Evolutionary conservation across 2,113 vertebrate species (phyloP), one percentile per base, ranked within the genome.

Genomic region (Hymenochirus boettgeri): DNA sequence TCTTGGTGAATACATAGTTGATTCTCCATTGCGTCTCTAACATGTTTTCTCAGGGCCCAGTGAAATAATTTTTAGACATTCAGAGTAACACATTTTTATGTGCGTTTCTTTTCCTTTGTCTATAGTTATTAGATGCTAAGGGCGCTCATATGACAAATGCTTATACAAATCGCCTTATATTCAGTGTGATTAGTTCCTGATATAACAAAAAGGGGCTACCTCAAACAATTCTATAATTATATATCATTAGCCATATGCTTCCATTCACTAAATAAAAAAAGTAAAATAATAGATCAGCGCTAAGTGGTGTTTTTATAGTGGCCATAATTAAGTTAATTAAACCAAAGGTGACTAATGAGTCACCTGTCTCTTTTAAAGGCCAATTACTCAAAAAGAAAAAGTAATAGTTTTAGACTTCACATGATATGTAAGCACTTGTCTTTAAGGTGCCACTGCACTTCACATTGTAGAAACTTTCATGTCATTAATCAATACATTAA

Each of bases 181-280:
- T n/a, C n/a, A n/a, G n/a, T n/a, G n/a, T n/a, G n/a, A n/a, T n/a
- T n/a, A n/a, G n/a, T n/a, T n/a, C n/a, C n/a, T n/a, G n/a, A n/a
- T n/a, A n/a, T n/a, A n/a, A n/a, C n/a, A 26, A 5, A 24, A 52
- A 25, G 33, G 27, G 27, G 46, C 52, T 62, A 52, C 55, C 50
- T 53, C 24, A 25, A 35, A 19, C 48, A 62, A 39, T 62, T 62
- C 33, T 37, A 25, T 15, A 45, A 55, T 64, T 64, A 45, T 11
- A 21, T 45, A 11, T 55, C 50, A 64, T 64, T 64, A 64, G 35
- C 51, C 61, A 64, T 64, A 25, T 64, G 61, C 51, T 55, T 55
- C 35, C 61, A 56, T 46, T 64, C 52, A 19, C 19, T 18, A 31
- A 31, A 64, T 45, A 25, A 25, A 35, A 29, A 19, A 25, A 25